phyloP scores from a whole-genome alignment of 2,888 invertebrate species.

The Limenitis camilla region DNA sequence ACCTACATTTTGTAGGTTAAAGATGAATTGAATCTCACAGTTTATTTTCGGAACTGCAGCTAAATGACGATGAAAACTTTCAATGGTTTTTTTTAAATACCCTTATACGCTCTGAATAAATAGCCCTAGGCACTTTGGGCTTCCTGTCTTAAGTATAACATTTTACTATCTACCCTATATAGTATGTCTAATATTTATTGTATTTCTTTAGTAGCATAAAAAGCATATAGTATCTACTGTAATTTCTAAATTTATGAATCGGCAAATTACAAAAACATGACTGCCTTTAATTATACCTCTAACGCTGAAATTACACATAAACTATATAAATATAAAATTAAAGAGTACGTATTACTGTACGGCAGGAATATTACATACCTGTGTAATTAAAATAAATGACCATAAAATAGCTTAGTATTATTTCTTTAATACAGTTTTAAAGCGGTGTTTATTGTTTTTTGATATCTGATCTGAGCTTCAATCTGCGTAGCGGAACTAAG shows the following conservation, averaged over 20 bases:
- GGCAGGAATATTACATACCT: background rate
- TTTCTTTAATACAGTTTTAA: constrained; percentile 23
- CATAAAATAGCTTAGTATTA: background rate
- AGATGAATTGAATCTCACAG: too few relatives aligned
- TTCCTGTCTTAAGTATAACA: too few relatives aligned
- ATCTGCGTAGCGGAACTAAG: constrained; percentile 39
- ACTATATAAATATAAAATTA: background rate
- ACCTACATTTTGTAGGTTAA: background rate
- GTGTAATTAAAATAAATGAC: background rate
- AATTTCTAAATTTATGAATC: background rate
- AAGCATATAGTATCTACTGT: background rate
- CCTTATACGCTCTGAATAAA: too few relatives aligned
- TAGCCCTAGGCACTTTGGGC: too few relatives aligned
- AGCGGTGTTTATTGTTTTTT: constrained; percentile 40
- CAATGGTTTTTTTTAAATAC: too few relatives aligned
- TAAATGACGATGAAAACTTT: too few relatives aligned
- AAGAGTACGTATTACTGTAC: background rate
- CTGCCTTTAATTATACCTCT: background rate
- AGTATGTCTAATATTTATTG: background rate
- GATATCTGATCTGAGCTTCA: constrained; percentile 29
- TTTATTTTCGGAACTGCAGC: too few relatives aligned
- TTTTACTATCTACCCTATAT: too few relatives aligned
- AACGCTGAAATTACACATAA: background rate
- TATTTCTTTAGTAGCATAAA: background rate
- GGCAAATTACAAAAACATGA: background rate